These are phyloP conservation scores for Oplegnathus fasciatus DNA, from an alignment of 2,113 vertebrate genomes.

Conservation along the genomic window DNA sequence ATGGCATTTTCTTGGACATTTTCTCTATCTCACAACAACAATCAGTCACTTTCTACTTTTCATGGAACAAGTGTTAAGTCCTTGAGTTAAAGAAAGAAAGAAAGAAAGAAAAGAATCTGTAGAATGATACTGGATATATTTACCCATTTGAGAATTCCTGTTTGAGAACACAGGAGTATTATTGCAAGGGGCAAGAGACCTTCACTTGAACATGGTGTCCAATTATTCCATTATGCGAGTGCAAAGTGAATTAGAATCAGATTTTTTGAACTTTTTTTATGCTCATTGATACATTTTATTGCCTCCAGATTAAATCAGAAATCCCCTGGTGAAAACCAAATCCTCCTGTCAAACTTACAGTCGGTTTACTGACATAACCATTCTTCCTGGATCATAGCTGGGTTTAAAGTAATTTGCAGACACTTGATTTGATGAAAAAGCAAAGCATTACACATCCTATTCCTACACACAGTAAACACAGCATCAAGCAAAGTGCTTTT, in stretches of 20 bases:
- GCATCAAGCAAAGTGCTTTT: neutral
- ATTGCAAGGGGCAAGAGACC: neutral
- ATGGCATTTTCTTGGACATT: no score
- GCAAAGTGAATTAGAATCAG: neutral
- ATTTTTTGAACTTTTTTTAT: neutral
- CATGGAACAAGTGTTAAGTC: no score
- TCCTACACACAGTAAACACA: neutral
- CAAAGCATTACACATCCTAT: neutral
- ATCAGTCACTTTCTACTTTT: neutral
- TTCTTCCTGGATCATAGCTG: neutral
- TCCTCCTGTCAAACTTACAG: neutral
- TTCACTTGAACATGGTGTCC: neutral
- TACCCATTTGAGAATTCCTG: neutral
- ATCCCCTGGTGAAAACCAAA: neutral
- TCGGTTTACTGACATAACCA: neutral
- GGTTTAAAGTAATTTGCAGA: neutral
- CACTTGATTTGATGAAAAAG: slow-evolving; percentile 9
- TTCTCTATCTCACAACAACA: neutral
- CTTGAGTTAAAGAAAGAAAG: neutral
- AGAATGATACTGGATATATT: neutral
- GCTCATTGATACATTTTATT: neutral
- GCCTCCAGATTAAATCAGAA: neutral
- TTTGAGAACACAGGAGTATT: no score
- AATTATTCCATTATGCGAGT: slow-evolving; percentile 1
- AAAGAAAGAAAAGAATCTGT: neutral